These are phyloP conservation scores for Thereva nobilitata DNA, from an alignment of 2,888 invertebrate species.

Conservation along the genomic window DNA sequence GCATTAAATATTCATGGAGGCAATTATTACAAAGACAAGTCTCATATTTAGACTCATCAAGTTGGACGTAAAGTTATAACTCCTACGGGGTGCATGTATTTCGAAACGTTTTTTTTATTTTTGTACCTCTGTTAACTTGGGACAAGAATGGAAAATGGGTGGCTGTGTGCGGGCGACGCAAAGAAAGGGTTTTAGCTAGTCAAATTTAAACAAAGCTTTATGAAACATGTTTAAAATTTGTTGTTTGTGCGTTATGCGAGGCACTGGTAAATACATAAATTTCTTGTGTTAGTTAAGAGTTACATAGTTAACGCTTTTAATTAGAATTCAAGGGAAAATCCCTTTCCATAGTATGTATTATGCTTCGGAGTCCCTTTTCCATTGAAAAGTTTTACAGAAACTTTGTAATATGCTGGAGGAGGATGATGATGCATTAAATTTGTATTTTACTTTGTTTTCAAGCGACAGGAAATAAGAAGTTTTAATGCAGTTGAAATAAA, in stretches of 20 bases:
- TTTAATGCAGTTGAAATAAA: no score
- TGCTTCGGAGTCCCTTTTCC: background rate
- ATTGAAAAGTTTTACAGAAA: no score
- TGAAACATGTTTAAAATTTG: background rate
- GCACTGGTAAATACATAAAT: background rate
- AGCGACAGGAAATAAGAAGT: no score
- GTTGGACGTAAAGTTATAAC: background rate
- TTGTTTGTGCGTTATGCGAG: background rate
- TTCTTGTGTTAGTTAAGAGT: background rate
- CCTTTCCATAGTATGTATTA: background rate
- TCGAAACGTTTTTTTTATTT: no score
- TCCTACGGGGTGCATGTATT: background rate
- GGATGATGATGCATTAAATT: no score
- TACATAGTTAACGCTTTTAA: no score
- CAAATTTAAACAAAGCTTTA: background rate
- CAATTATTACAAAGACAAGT: slow-evolving; percentile 44
- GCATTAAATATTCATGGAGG: slow-evolving; percentile 43
- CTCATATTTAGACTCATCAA: background rate
- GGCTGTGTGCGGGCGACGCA: background rate
- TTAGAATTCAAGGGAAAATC: no score
- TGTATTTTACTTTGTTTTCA: no score
- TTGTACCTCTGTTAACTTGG: background rate
- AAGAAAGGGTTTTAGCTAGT: background rate
- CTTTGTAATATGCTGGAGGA: no score
- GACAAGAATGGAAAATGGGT: background rate